Conservation (phyloP, 2,888 invertebrate species). For the Macropis europaea region DNA sequence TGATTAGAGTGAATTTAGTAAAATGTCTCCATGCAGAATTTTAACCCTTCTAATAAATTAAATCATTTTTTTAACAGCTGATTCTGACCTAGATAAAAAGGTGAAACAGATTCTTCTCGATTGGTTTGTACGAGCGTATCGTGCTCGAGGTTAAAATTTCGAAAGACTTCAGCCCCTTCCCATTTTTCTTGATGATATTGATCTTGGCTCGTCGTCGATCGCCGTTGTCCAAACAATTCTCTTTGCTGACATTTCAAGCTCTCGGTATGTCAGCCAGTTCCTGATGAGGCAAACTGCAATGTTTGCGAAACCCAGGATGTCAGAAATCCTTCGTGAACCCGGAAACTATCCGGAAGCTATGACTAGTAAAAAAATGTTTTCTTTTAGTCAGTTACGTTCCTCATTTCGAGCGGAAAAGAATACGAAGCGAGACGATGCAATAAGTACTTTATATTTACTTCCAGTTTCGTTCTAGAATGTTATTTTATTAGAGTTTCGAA, state of each 20-base stretch:
- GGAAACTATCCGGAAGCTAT: conserved; percentile 1
- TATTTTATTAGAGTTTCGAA: too few relatives aligned
- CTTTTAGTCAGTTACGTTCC: neutral
- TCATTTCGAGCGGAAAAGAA: neutral
- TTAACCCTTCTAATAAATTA: too few relatives aligned
- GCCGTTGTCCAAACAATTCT: conserved; percentile 2
- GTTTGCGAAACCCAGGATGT: conserved; percentile 31
- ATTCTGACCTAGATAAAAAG: too few relatives aligned
- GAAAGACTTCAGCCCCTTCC: neutral
- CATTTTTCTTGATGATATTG: conserved; percentile 21
- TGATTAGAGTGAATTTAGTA: too few relatives aligned
- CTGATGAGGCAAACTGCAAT: conserved; percentile 34
- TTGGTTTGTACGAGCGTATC: too few relatives aligned
- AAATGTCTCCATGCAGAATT: too few relatives aligned
- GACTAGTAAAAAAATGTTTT: conserved; percentile 20
- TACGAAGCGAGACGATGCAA: neutral
- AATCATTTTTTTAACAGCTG: too few relatives aligned
- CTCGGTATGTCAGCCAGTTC: conserved; percentile 16
- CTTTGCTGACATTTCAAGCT: conserved; percentile 20
- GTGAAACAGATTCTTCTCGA: too few relatives aligned
- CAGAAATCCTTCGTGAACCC: conserved; percentile 11
- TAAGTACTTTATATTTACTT: too few relatives aligned
- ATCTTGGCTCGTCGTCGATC: conserved; percentile 16
- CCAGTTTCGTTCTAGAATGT: too few relatives aligned
- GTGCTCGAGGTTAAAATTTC: neutral